A percentile compares a stretch with the other conserved stretches of the same genome.
Evolutionary conservation across 2,797 vertebrate genomes (phyloP).

Genomic region (Dendrocincla tyrannina): DNA sequence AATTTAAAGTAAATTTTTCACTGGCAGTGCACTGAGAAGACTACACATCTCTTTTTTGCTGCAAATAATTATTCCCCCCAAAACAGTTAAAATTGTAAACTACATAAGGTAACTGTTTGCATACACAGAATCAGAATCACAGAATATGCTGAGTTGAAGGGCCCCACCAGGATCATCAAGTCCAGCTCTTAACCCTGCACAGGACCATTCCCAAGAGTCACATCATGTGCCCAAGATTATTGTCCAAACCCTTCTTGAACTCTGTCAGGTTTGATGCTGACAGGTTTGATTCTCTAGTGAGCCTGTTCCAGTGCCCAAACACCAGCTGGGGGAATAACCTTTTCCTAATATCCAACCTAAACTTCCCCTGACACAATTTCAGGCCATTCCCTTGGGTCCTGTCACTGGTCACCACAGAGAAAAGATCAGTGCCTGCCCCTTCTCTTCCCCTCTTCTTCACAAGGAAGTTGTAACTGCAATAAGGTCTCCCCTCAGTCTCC

Average conservation of each 20-base stretch:
- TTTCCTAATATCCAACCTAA: background rate
- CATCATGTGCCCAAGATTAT: background rate
- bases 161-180: background rate
- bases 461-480: background rate
- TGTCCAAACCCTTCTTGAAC: background rate
- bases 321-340: background rate
- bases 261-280: background rate
- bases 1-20: background rate
- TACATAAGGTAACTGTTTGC: background rate
- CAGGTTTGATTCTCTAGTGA: background rate
- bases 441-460: background rate
- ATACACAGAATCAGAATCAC: background rate
- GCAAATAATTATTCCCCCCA: accelerated
- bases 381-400: background rate
- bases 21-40: background rate
- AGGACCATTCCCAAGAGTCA: background rate
- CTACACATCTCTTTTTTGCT: accelerated
- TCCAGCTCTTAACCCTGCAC: background rate
- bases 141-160: background rate
- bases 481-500: background rate
- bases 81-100: background rate
- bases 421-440: background rate
- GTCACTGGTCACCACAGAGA: background rate
- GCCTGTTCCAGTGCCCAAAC: background rate
- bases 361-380: background rate